Base-by-base conservation (phyloP, 2,797 vertebrate genomes). In the Neoniphon sammara region DNA sequence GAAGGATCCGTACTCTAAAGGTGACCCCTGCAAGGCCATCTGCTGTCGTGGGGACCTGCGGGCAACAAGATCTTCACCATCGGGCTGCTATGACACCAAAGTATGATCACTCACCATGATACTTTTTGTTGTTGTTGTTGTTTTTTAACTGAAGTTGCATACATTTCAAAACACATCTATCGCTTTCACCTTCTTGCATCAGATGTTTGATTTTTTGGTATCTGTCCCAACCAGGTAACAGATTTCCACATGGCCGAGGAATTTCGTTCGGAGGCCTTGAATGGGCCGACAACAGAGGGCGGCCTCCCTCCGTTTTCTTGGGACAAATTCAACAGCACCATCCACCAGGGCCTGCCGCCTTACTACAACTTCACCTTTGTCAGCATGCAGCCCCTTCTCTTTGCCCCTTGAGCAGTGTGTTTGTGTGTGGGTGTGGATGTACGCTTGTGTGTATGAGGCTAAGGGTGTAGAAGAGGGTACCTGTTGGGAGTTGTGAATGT, bases 31-130 rank as follows among this genome's bases (percentile, higher is more conserved):
- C 80, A 96, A 93, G 31, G 94, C 96, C 63, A 96, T 98, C 90
- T 98, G 97, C 82, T 98, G 97, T 78, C 95, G 97, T 1, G 91
- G 92, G 0, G 97, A 98, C 91, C 91, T 98, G 87, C 91, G 70
- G 20, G 20, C 86, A 27, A 61, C 55, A 20, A 56, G 54, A 0
- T 91, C 97, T 2, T 85, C 80, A 20, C 96, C 97, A 3, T 91
- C 78, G 60, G 97, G 97, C 27, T 98, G 97, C 90, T 98, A 97
- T 59, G 97, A 98, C 88, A 96, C 97, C 0, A 98, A 98, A 96
- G 97, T 96, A 93, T 78, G 11, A 65, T 23, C n/a, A 46, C 20
- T 18, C 4, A 21, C 23, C 20, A 18, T 20, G 30, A 15, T 15
- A 42, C n/a, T 44, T 21, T 36, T 17, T 54, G 5, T 34, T 34